A percentile compares a stretch with the other conserved stretches of the same genome.
Conservation (phyloP, 2,113 vertebrate species). For the Oreocharis arfaki region DNA sequence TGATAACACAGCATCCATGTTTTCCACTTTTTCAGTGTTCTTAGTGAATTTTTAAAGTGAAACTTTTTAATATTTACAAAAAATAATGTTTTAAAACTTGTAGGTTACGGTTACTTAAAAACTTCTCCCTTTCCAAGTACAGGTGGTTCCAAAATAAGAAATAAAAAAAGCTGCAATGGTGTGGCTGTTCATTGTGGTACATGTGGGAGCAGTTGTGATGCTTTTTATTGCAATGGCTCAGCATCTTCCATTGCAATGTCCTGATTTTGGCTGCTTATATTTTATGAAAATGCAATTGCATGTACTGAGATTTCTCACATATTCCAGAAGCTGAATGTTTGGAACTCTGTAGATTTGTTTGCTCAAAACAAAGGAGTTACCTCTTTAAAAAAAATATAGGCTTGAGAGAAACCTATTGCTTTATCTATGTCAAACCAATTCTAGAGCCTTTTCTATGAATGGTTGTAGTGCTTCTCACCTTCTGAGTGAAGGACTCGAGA, state of each 20-base stretch:
- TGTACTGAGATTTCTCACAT: neutral
- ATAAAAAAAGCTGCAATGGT: neutral
- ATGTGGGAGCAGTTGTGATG: neutral
- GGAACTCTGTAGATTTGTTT: neutral
- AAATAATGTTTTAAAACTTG: neutral
- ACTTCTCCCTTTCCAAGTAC: neutral
- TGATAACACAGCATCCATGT: neutral
- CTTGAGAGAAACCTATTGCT: neutral
- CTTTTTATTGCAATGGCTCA: neutral
- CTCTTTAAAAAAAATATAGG: neutral
- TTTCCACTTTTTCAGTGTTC: neutral
- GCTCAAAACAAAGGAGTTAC: neutral
- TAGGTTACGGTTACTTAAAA: neutral
- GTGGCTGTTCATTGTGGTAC: neutral
- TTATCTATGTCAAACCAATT: neutral
- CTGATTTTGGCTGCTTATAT: neutral
- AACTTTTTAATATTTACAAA: neutral
- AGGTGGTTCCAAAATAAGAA: constrained; percentile 3
- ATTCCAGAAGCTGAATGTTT: neutral
- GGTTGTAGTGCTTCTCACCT: neutral
- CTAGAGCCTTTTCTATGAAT: neutral
- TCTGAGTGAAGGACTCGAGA: neutral
- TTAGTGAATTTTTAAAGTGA: neutral
- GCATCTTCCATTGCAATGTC: neutral
- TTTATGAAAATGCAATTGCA: neutral